These are phyloP conservation scores for Sylvilagus floridanus DNA, from an alignment of 2,797 vertebrate genomes.

Conservation along the genomic window DNA sequence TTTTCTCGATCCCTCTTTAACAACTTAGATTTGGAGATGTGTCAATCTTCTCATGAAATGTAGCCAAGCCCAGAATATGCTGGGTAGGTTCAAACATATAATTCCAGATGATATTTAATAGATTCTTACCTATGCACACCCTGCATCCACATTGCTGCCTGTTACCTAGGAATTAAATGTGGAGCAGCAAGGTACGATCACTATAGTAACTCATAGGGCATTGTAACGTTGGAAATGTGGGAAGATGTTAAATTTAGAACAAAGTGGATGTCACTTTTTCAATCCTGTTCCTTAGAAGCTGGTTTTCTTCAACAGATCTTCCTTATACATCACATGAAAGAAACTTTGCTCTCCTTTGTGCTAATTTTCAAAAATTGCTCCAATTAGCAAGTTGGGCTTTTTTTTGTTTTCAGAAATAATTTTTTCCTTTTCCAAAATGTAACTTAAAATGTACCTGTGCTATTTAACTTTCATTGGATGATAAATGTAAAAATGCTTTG, in stretches of 20 bases:
- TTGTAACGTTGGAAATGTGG: constrained; percentile 50
- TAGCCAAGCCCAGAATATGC: background rate
- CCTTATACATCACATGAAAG: background rate
- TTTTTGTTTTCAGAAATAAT: background rate
- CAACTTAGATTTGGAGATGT: background rate
- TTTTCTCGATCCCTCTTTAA: background rate
- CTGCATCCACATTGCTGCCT: constrained; percentile 42
- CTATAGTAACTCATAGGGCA: constrained; percentile 71
- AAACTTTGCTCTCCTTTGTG: constrained; percentile 16
- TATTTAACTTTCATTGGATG: background rate
- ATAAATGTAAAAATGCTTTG: constrained; percentile 20
- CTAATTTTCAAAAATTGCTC: constrained; percentile 53
- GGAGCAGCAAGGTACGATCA: constrained; percentile 59
- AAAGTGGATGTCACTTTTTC: constrained; percentile 64
- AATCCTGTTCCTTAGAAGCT: constrained; percentile 10
- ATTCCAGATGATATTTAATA: constrained; percentile 29
- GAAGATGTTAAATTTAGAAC: constrained; percentile 72
- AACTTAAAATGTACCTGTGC: background rate
- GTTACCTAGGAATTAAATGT: constrained; percentile 68
- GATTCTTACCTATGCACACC: constrained; percentile 32
- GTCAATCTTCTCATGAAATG: background rate
- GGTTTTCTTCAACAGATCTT: constrained; percentile 60
- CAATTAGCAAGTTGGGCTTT: background rate
- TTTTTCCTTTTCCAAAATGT: constrained; percentile 3
- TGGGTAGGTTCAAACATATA: background rate